phyloP scores from a whole-genome alignment of 1,140 invertebrate genomes.

The Calliopsis andreniformis region DNA sequence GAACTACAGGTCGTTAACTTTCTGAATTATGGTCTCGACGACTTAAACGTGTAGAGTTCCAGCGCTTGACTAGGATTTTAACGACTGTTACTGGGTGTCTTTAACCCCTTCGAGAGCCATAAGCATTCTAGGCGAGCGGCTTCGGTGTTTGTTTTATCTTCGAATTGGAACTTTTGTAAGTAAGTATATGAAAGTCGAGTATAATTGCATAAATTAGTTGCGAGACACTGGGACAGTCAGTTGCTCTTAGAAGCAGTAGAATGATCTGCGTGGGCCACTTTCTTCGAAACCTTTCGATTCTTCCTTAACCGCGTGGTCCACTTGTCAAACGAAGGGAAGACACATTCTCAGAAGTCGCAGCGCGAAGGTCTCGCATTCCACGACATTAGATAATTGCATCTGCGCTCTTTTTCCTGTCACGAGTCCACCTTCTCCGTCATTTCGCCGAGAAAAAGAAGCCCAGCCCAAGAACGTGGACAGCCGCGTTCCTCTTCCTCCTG shows the following conservation, averaged over 20 bases:
- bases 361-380: constrained; percentile 23
- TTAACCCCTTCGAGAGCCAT: no score
- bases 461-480: constrained; percentile 17
- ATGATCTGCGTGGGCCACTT: constrained; percentile 29
- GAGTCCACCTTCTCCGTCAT: not conserved
- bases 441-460: constrained; percentile 42
- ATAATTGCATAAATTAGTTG: no score
- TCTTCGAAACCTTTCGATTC: constrained; percentile 44
- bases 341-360: constrained; percentile 24
- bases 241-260: not conserved
- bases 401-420: constrained; percentile 11
- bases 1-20: not conserved
- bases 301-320: constrained; percentile 4
- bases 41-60: not conserved
- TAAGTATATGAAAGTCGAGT: no score
- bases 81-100: no score
- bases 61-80: no score
- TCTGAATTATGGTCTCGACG: not conserved
- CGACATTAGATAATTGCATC: constrained; percentile 54
- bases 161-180: no score
- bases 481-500: constrained; percentile 52
- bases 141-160: no score
- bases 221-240: not conserved
- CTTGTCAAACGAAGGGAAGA: constrained; percentile 16
- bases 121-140: no score